A percentile compares a stretch with the other conserved stretches of the same genome.
These are phyloP conservation scores for Phyllotis vaccarum DNA, from an alignment of 2,797 vertebrate species.

Conservation along the genomic window DNA sequence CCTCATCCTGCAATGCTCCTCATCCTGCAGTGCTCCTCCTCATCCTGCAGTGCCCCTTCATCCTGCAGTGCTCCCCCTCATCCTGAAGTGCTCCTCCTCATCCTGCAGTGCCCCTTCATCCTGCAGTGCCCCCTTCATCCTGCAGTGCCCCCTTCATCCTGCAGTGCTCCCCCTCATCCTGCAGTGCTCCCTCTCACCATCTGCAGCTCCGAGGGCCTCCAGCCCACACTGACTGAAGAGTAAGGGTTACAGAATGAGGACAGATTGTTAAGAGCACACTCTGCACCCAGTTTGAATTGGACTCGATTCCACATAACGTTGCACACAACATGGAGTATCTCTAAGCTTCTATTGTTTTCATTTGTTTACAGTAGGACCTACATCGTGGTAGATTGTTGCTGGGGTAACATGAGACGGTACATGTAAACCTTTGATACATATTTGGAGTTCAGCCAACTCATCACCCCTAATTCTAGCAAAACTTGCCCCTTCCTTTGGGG, in stretches of 20 bases:
- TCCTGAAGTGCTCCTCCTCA: no score
- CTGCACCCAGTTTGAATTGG: background rate
- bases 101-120: no score
- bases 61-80: no score
- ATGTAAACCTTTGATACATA: background rate
- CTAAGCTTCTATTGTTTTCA: background rate
- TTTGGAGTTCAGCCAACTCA: background rate
- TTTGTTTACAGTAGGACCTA: background rate
- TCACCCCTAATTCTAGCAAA: background rate
- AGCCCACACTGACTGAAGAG: background rate
- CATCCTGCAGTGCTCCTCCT: no score
- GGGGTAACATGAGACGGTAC: background rate
- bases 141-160: no score
- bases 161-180: no score
- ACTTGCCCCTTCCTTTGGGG: background rate
- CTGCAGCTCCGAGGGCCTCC: background rate
- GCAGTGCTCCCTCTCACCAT: fast-evolving
- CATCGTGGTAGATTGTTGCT: background rate
- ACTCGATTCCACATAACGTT: background rate
- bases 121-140: no score
- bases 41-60: no score
- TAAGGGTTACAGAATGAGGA: fast-evolving
- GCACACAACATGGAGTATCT: background rate
- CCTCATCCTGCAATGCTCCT: no score
- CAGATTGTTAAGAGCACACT: background rate